These are phyloP conservation scores for Lethocerus indicus DNA, from an alignment of 1,140 invertebrate species.

Conservation along the genomic window DNA sequence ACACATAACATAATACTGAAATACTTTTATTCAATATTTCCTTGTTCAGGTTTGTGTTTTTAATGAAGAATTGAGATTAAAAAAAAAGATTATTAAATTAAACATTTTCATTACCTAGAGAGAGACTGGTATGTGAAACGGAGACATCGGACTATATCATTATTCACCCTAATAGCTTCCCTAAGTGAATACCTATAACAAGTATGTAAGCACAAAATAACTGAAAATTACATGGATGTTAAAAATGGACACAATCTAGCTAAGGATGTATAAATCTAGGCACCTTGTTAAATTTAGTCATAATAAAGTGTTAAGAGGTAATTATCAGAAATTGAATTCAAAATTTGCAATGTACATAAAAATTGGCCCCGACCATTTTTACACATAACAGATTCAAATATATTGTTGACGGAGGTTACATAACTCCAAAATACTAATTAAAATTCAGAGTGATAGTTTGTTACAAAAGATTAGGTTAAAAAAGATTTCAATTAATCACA, in stretches of 20 bases:
- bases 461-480: not conserved
- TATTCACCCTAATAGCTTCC: conserved; percentile 28
- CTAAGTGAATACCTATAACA: conserved; percentile 19
- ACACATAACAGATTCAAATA: no score
- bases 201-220: not conserved
- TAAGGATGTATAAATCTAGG: not conserved
- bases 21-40: no score
- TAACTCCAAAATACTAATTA: no score
- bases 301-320: not conserved
- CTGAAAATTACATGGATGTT: no score
- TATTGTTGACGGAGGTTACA: no score
- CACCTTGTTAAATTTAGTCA: not conserved
- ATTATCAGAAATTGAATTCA: not conserved
- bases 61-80: no score
- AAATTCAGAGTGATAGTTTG: no score
- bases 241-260: no score
- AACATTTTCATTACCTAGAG: conserved; percentile 14
- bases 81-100: conserved; percentile 1
- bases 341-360: not conserved
- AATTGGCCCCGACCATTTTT: not conserved
- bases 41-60: no score
- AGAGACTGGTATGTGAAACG: conserved; percentile 33
- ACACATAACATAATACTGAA: no score
- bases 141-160: conserved; percentile 29
- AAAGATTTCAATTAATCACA: not conserved